phyloP scores from a whole-genome alignment of 2,888 invertebrate species.

The Amiota minor region DNA sequence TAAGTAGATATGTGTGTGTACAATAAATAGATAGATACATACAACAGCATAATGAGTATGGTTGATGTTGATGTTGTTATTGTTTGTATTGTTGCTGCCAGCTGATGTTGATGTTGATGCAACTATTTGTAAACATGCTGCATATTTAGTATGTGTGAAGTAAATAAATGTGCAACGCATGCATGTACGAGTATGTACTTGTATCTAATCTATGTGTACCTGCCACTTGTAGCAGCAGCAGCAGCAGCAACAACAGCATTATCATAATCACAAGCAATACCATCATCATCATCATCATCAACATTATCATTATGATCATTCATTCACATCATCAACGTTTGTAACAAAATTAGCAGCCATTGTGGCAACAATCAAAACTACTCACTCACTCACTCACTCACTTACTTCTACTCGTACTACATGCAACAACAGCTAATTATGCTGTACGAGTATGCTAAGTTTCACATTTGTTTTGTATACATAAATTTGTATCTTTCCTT shows the following conservation, averaged over 20 bases:
- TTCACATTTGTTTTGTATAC: slow-evolving; percentile 10
- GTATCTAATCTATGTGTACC: not conserved
- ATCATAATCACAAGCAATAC: slow-evolving; percentile 3
- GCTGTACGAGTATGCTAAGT: slow-evolving; percentile 3
- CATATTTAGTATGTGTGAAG: slow-evolving; percentile 68
- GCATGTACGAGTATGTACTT: not conserved
- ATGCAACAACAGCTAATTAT: slow-evolving; percentile 25
- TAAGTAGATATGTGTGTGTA: not conserved
- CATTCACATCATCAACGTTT: no score
- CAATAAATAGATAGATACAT: no score
- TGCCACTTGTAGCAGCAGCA: slow-evolving; percentile 13
- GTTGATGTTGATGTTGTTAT: slow-evolving; percentile 4
- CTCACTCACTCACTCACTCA: not conserved
- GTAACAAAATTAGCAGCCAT: slow-evolving; percentile 12
- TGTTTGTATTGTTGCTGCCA: not conserved
- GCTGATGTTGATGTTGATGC: slow-evolving; percentile 16
- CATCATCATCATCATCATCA: not conserved
- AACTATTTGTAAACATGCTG: slow-evolving; percentile 60
- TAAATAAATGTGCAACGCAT: slow-evolving; percentile 56
- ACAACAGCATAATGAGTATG: slow-evolving; percentile 4
- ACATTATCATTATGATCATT: not conserved
- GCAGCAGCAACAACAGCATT: slow-evolving; percentile 19
- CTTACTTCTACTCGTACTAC: not conserved
- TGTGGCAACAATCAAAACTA: not conserved
- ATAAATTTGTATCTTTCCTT: slow-evolving; percentile 19